These are phyloP conservation scores for Athrips mouffetella DNA, from an alignment of 2,888 invertebrate species.

Conservation along the genomic window DNA sequence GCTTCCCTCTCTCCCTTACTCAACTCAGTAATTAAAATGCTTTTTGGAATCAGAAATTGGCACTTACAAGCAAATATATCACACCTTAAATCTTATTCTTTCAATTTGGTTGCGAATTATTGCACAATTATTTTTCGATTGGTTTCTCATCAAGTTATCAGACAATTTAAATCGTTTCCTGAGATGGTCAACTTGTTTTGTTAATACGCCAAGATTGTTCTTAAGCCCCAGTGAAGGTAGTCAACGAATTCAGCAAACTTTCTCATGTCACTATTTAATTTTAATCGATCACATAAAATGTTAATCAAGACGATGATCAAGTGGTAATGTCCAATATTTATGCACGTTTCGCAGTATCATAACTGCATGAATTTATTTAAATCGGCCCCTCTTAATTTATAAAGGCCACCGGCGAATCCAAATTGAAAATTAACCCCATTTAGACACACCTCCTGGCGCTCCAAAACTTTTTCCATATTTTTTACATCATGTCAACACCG, in stretches of 20 bases:
- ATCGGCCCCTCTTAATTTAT: slow-evolving; percentile 56
- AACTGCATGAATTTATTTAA: slow-evolving; percentile 54
- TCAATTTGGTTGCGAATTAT: slow-evolving; percentile 6
- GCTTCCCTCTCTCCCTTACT: too few relatives aligned
- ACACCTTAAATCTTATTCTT: slow-evolving; percentile 1
- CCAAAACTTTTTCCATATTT: slow-evolving; percentile 49
- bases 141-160: slow-evolving; percentile 18
- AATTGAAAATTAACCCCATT: slow-evolving; percentile 76
- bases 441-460: slow-evolving; percentile 66
- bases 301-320: slow-evolving; percentile 47
- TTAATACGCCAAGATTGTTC: slow-evolving; percentile 29
- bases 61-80: slow-evolving; percentile 1
- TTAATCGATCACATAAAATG: slow-evolving; percentile 53
- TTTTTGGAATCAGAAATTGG: not conserved
- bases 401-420: slow-evolving; percentile 66
- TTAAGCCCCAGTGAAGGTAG: too few relatives aligned
- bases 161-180: slow-evolving; percentile 27
- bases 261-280: slow-evolving; percentile 50
- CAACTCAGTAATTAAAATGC: not conserved
- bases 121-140: slow-evolving; percentile 13
- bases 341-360: slow-evolving; percentile 48
- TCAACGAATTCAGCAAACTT: too few relatives aligned
- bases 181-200: slow-evolving; percentile 31
- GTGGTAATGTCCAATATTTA: slow-evolving; percentile 56
- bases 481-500: slow-evolving; percentile 70